Evolutionary conservation across 2,797 vertebrate genomes (phyloP).

Genomic region (Heliangelus exortis): DNA sequence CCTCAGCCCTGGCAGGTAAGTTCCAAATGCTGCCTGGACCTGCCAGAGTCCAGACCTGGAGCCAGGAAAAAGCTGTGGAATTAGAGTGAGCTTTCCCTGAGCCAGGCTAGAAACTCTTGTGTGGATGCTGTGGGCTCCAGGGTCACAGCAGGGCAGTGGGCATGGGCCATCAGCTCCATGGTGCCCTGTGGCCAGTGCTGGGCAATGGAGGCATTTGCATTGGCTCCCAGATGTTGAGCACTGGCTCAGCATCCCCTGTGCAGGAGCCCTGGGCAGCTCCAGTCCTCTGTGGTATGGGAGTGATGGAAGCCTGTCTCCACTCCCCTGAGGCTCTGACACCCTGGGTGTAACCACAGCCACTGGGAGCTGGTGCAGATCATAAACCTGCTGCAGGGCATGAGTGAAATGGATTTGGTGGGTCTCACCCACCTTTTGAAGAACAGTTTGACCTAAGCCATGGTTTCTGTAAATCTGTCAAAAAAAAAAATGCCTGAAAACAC

Average conservation of each 20-base stretch:
- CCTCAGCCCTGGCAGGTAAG: conserved; percentile 15
- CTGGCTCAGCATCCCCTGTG: not conserved
- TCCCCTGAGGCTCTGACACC: accelerated
- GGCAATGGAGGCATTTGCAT: not conserved
- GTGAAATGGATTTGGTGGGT: not conserved
- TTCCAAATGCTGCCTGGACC: not conserved
- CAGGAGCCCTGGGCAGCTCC: not conserved
- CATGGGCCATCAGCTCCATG: accelerated
- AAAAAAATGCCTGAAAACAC: not conserved
- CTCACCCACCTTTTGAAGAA: not conserved
- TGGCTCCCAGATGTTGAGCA: not conserved
- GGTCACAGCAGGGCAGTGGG: accelerated
- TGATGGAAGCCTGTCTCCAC: not conserved
- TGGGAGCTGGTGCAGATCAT: not conserved
- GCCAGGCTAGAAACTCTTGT: not conserved
- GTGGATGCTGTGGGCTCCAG: accelerated
- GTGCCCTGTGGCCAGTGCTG: accelerated
- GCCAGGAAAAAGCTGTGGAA: not conserved
- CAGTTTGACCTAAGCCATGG: not conserved
- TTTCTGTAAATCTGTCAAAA: not conserved
- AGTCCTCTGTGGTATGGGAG: not conserved
- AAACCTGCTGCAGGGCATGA: accelerated
- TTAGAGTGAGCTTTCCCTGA: not conserved
- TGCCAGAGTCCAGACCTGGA: not conserved
- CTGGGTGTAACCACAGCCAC: accelerated